Percentiles rank a stretch among this genome's conserved stretches.
Conservation (phyloP, 1,140 invertebrate genomes). For the Orchesella cincta region DNA sequence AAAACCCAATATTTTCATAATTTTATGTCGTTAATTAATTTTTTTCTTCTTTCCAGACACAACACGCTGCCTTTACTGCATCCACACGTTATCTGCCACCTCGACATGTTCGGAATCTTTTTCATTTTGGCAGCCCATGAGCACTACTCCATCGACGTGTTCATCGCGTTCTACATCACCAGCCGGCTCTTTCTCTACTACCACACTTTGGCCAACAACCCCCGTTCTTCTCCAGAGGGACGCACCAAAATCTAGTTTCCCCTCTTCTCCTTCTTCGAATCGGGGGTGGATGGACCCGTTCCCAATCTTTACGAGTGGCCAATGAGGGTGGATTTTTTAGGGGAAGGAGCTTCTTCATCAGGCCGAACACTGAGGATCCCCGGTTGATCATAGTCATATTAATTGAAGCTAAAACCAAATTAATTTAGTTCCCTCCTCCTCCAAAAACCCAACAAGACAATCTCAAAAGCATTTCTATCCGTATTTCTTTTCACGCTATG, state of each 20-base stretch:
- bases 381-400: no score
- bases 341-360: slow-evolving; percentile 15
- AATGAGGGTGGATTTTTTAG: slow-evolving; percentile 27
- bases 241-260: slow-evolving; percentile 80
- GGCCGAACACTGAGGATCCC: slow-evolving; percentile 22
- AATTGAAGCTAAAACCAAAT: no score
- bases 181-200: slow-evolving; percentile 96
- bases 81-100: slow-evolving; percentile 94
- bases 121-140: slow-evolving; percentile 99
- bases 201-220: slow-evolving; percentile 94
- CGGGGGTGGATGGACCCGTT: slow-evolving; percentile 87
- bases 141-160: slow-evolving; percentile 99
- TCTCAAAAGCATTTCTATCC: no score
- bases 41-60: slow-evolving; percentile 75
- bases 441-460: no score
- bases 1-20: no score
- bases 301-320: slow-evolving; percentile 91
- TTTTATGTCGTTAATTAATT: no score
- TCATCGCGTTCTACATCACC: slow-evolving; percentile 97
- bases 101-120: slow-evolving; percentile 99
- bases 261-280: slow-evolving; percentile 90
- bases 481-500: no score
- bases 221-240: slow-evolving; percentile 83
- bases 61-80: slow-evolving; percentile 83
- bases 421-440: no score